Evolutionary conservation across 2,888 invertebrate species (phyloP), one percentile per base, ranked within the genome.

Genomic region (Heliothis peltigera): DNA sequence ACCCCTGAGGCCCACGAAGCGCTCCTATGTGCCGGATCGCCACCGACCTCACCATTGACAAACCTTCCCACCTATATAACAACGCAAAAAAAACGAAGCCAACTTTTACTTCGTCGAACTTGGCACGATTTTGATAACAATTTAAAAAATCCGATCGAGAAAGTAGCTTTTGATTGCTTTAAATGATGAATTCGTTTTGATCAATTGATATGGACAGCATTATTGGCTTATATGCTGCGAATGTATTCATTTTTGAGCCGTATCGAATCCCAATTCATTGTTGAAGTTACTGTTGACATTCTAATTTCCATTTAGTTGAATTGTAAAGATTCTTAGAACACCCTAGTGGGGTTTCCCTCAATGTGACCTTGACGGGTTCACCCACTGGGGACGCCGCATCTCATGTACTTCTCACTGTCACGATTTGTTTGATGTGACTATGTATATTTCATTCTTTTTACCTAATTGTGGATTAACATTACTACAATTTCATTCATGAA

Each of bases 1-100:
- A 93, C 92, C 92, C 90, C 88, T 82, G 87, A 90, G 86, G 86
- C 89, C 90, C 89, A 89, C 89, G 87, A 90, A 87, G 88, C 90
- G 87, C 85, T 89, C 90, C 87, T 90, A 89, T 89, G 87, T 89
- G 89, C 89, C 88, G 86, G 89, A 88, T 91, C 84, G 83, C 84
- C 86, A 84, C 83, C 85, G 81, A 73, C 84, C 81, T 80, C 78
- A 75, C 74, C 70, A 69, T 69, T 79, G 75, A 73, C 72, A 79
- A 77, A 60, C 74, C 79, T 68, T 69, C 63, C 60, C 65, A 70
- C 64, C 54, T 75, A 67, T 49, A 70, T 65, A 77, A 61, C 62
- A 61, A 71, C 80, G 60, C 51, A 57, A 70, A 70, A 68, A 78
- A 68, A 78, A 70, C 79, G 56, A 64, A 58, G 55, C 48, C 21